These are phyloP conservation scores for Suricata suricatta DNA, from an alignment of 2,113 vertebrate species.

Conservation along the genomic window DNA sequence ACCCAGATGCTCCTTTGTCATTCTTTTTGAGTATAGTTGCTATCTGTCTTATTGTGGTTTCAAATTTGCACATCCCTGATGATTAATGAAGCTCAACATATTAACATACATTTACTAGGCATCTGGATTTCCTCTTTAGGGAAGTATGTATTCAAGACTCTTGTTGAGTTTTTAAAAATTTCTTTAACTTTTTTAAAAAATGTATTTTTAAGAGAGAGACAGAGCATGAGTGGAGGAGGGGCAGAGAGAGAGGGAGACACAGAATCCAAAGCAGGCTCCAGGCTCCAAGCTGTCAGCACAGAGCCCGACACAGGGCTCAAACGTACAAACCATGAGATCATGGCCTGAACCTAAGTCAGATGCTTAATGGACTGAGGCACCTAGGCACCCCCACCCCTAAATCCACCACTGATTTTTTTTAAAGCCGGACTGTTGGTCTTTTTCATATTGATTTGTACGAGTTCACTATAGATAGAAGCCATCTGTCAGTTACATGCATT, in stretches of 20 bases:
- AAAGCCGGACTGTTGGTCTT: neutral
- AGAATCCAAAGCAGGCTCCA: too few relatives aligned
- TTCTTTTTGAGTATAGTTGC: neutral
- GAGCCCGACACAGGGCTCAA: too few relatives aligned
- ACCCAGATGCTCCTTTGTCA: neutral
- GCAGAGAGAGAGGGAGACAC: too few relatives aligned
- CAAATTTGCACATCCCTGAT: constrained; percentile 5
- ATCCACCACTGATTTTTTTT: neutral
- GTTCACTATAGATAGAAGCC: neutral
- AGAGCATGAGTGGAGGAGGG: too few relatives aligned
- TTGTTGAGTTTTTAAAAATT: neutral
- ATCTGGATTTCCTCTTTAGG: neutral
- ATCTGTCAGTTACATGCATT: neutral
- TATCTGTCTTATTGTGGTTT: neutral
- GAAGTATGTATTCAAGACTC: neutral
- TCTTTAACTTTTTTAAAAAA: too few relatives aligned
- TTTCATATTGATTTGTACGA: neutral
- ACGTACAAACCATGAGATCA: too few relatives aligned
- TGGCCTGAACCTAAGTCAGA: too few relatives aligned
- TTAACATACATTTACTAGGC: neutral
- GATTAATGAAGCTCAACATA: neutral
- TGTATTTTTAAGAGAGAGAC: too few relatives aligned
- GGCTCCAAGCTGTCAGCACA: too few relatives aligned
- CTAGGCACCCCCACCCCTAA: too few relatives aligned
- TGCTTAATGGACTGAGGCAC: too few relatives aligned